Base-by-base conservation (phyloP, 2,113 vertebrate genomes). In the Eptesicus fuscus region DNA sequence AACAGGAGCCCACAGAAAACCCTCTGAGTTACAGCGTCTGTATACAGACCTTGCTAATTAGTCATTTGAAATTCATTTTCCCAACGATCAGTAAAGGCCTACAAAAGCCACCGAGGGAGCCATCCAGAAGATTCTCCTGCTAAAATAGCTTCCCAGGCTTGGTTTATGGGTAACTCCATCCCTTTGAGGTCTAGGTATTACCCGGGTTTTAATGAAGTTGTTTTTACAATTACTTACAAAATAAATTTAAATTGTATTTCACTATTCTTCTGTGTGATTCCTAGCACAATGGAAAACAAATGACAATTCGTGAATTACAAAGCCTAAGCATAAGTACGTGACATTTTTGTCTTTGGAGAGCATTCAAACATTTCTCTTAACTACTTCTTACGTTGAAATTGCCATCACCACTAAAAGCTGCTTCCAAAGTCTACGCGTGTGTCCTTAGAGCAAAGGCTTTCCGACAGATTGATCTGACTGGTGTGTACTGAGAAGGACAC, bases 281-380 rank as follows among this genome's bases (percentile, higher is more conserved):
- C 77, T 87, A 63, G 92, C 88, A 94, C 16, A 47, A 63, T 79
- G 32, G 32, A 88, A 95, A 91, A 88, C 14, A 35, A 88, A 85
- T 94, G 44, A 90, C 25, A 78, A 23, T 16, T 90, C 84, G 74
- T 87, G 76, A 94, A 91, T 37, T 78, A 56, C 71, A 42, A 83
- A 93, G 86, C n/a, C 37, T 77, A 74, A 40, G 59, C 78, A 1
- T 44, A 85, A 96, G 56, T 42, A 35, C 25, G 6, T 23, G 30
- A 44, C 70, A 56, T 65, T 78, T 78, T 88, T 93, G 69, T 70
- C 92, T 76, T 82, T 95, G 86, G 91, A 94, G 28, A 89, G 35
- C 42, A 69, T 76, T 93, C 92, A 83, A 82, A 76, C 78, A 73
- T 94, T 69, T 80, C 63, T 86, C 69, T 88, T 92, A 92, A 95